Conservation (phyloP, 37 sponge, comb jelly and placozoan species). For the Oscarella lobularis region DNA sequence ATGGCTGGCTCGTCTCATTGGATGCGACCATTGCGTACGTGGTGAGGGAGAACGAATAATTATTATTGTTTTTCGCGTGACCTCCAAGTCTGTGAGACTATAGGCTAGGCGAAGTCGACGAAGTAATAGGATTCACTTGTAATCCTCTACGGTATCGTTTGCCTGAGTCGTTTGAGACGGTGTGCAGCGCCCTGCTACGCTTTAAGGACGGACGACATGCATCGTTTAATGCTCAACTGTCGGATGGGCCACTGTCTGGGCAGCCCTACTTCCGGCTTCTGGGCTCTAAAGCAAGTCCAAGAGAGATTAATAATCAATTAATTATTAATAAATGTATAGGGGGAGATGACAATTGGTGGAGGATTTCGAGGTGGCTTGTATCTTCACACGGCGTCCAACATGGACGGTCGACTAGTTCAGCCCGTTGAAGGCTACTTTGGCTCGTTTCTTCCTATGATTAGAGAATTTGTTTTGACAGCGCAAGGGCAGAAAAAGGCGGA, state of each 20-base stretch:
- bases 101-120: constrained; percentile 5
- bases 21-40: constrained; percentile 7
- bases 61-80: not conserved
- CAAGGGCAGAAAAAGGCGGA: not conserved
- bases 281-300: constrained; percentile 22
- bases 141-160: constrained; percentile 1
- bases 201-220: constrained; percentile 23
- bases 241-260: constrained; percentile 13
- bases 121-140: not conserved
- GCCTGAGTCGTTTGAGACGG: constrained; percentile 9
- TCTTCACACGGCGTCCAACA: not conserved
- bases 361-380: constrained; percentile 32
- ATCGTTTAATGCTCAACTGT: constrained; percentile 12
- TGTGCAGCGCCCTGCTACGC: constrained; percentile 18
- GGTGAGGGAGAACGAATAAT: not conserved
- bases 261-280: constrained; percentile 39
- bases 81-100: not conserved
- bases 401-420: not conserved
- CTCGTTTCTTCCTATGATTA: constrained; percentile 24
- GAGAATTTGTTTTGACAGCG: constrained; percentile 15
- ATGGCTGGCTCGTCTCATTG: constrained; percentile 24
- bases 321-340: constrained; percentile 12
- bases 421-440: constrained; percentile 24
- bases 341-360: constrained; percentile 42
- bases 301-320: not conserved